A percentile compares a stretch with the other conserved stretches of the same genome.
Evolutionary conservation across 2,888 invertebrate species (phyloP).

Genomic region (Drosophila neonasuta): DNA sequence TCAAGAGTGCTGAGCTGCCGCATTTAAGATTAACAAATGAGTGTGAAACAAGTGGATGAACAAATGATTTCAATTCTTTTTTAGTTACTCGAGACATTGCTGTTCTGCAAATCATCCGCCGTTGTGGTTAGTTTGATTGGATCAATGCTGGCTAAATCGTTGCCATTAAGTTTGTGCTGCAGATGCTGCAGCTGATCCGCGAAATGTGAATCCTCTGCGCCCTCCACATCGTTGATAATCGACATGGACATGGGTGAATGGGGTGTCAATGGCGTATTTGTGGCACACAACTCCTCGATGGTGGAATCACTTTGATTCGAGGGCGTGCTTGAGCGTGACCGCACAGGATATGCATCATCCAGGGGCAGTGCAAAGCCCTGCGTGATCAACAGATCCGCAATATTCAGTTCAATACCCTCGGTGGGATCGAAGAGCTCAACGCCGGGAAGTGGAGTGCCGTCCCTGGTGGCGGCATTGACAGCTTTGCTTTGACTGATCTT

Average conservation of each 20-base stretch:
- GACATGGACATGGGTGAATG: slow-evolving; percentile 63
- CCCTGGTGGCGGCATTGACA: slow-evolving; percentile 81
- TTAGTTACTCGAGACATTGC: slow-evolving; percentile 46
- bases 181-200: slow-evolving; percentile 70
- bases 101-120: slow-evolving; percentile 60
- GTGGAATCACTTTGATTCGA: slow-evolving; percentile 69
- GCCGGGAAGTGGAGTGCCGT: slow-evolving; percentile 89
- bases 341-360: slow-evolving; percentile 68
- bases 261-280: slow-evolving; percentile 55
- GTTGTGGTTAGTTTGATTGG: slow-evolving; percentile 57
- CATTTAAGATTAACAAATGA: slow-evolving; percentile 39
- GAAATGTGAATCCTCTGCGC: slow-evolving; percentile 68
- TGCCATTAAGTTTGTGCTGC: slow-evolving; percentile 71
- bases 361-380: slow-evolving; percentile 79
- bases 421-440: slow-evolving; percentile 89
- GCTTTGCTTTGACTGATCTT: slow-evolving; percentile 58
- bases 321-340: slow-evolving; percentile 66
- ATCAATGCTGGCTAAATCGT: slow-evolving; percentile 44
- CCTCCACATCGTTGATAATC: slow-evolving; percentile 50
- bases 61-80: slow-evolving; percentile 6
- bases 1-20: slow-evolving; percentile 51
- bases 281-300: slow-evolving; percentile 61
- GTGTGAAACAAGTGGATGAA: slow-evolving; percentile 4
- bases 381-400: slow-evolving; percentile 78
- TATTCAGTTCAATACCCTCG: slow-evolving; percentile 82